Percentiles rank a stretch among this genome's conserved stretches.
Evolutionary conservation across 2,797 vertebrate species (phyloP).

Genomic region (Manis crassicaudata): DNA sequence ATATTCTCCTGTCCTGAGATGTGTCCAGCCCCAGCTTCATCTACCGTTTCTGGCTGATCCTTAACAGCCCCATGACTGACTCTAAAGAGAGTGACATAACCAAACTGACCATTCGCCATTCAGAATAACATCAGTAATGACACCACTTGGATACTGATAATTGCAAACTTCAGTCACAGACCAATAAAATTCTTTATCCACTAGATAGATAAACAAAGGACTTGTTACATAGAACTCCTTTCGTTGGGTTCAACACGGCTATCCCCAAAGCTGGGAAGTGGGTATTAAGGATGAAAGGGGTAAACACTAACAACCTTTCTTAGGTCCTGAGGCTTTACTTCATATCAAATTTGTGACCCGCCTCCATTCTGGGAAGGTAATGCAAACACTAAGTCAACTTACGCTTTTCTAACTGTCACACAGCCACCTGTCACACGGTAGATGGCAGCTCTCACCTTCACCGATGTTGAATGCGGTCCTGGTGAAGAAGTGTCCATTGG

Average conservation of each 20-base stretch:
- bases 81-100: background rate
- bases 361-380: background rate
- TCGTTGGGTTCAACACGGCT: background rate
- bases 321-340: background rate
- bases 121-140: background rate
- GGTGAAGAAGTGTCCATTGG: background rate
- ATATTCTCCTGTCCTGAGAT: background rate
- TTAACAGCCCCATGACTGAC: background rate
- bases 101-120: background rate
- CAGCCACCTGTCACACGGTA: background rate
- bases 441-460: background rate
- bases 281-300: background rate
- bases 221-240: background rate
- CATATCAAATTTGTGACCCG: background rate
- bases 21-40: background rate
- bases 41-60: background rate
- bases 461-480: background rate
- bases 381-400: background rate
- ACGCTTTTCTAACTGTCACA: background rate
- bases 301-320: background rate
- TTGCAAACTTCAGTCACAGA: background rate
- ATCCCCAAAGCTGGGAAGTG: background rate
- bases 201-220: conserved; percentile 7
- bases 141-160: background rate
- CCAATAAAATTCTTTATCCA: conserved; percentile 4